Percentiles rank a stretch among this genome's conserved stretches.
Evolutionary conservation across 1,140 invertebrate species (phyloP).

Genomic region (Potamilus streckersoni): DNA sequence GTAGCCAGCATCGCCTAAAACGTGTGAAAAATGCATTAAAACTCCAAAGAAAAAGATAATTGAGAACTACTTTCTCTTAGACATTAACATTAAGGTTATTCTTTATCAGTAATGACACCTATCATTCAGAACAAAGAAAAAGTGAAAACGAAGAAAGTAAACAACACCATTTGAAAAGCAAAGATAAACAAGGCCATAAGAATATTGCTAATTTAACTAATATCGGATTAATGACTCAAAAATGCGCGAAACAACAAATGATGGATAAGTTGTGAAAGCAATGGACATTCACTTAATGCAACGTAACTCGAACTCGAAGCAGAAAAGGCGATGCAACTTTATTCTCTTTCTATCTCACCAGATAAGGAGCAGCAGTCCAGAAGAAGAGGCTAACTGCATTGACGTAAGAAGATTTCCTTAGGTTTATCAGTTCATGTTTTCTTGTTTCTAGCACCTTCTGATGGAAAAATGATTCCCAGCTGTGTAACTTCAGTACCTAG

Average conservation of each 20-base stretch:
- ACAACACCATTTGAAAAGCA: too few species aligned
- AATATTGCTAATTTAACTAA: not conserved
- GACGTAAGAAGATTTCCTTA: constrained; percentile 69
- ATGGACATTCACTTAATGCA: not conserved
- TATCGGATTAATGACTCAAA: not conserved
- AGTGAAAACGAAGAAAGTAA: too few species aligned
- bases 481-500: constrained; percentile 65
- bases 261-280: not conserved
- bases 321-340: not conserved
- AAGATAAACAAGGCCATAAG: not conserved
- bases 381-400: constrained; percentile 85
- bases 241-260: not conserved
- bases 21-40: not conserved
- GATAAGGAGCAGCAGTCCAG: constrained; percentile 94
- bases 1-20: constrained; percentile 84
- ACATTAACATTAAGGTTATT: not conserved
- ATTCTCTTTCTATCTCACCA: constrained; percentile 65
- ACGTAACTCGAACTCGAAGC: not conserved
- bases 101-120: not conserved
- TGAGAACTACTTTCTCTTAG: not conserved
- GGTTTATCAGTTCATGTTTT: constrained; percentile 67
- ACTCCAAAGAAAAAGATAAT: not conserved
- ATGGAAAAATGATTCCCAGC: constrained; percentile 68
- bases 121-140: too few species aligned
- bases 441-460: constrained; percentile 65